Conservation (phyloP, 2,888 invertebrate genomes). For the Oscheius myriophilus region DNA sequence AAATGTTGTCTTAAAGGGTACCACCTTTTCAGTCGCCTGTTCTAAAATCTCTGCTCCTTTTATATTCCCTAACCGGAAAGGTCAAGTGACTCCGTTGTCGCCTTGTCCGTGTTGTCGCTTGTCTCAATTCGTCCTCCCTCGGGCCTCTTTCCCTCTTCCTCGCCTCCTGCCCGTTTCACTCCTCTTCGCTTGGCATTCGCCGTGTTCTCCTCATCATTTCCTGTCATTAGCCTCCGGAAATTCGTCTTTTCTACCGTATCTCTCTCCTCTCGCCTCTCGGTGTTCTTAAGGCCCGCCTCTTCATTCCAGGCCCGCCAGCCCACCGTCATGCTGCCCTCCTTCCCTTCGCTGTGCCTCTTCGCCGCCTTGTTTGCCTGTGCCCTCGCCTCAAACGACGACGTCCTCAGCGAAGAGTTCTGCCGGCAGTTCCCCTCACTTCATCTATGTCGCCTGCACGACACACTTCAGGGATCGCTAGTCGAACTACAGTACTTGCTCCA, state of each 20-base stretch:
- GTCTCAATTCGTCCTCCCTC: no score
- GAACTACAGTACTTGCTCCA: conserved; percentile 54
- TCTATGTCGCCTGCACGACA: conserved; percentile 53
- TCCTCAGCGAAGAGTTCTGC: conserved; percentile 48
- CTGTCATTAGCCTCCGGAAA: conserved; percentile 18
- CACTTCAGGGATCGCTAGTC: conserved; percentile 44
- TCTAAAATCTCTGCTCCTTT: no score
- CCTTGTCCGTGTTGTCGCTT: no score
- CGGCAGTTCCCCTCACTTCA: conserved; percentile 53
- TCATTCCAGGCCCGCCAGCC: conserved; percentile 7
- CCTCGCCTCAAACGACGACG: conserved; percentile 7
- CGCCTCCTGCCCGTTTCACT: not conserved
- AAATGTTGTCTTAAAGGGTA: no score
- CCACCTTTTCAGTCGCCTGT: no score
- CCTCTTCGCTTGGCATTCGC: not conserved
- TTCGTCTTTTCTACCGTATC: conserved; percentile 3
- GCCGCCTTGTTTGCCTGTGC: not conserved
- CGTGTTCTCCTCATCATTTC: conserved; percentile 10
- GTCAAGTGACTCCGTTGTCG: no score
- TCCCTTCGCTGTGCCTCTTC: conserved; percentile 13
- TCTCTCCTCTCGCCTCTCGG: conserved; percentile 4
- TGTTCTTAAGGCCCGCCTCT: not conserved
- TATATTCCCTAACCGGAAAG: no score
- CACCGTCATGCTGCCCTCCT: conserved; percentile 19
- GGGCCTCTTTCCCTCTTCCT: no score